Percentiles rank a stretch among this genome's conserved stretches.
phyloP scores from a whole-genome alignment of 2,113 vertebrate genomes.

The Melozone crissalis region DNA sequence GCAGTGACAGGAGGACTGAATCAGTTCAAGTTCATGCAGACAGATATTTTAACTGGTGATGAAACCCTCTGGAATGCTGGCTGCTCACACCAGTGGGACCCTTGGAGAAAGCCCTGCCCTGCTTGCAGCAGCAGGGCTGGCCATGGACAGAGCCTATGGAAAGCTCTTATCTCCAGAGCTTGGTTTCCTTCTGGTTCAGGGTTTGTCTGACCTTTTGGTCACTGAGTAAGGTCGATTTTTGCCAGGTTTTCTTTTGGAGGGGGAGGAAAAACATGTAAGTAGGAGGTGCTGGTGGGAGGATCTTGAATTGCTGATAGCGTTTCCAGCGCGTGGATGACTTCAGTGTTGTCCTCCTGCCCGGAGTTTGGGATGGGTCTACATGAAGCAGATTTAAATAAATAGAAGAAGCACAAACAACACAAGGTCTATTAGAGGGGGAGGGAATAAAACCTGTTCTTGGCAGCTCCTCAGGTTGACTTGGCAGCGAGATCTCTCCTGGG shows the following conservation, averaged over 20 bases:
- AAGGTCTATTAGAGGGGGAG: neutral
- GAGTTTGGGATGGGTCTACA: slow-evolving; percentile 53
- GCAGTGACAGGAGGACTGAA: neutral
- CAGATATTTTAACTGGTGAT: neutral
- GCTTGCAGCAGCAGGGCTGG: neutral
- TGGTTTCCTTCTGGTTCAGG: slow-evolving; percentile 32
- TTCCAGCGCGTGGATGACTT: neutral
- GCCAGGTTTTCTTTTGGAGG: neutral
- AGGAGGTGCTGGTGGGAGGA: slow-evolving; percentile 41
- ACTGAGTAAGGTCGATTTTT: neutral
- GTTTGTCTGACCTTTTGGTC: slow-evolving; percentile 48
- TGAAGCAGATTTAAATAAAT: slow-evolving; percentile 27
- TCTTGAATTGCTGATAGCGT: neutral
- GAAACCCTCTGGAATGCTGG: neutral
- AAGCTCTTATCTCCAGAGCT: slow-evolving; percentile 33
- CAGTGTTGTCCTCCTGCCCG: neutral
- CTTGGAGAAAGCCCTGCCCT: neutral
- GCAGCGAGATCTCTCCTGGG: neutral
- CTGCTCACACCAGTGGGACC: neutral
- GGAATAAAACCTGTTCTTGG: neutral
- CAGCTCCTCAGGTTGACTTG: neutral
- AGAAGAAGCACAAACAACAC: neutral
- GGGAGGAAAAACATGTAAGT: neutral
- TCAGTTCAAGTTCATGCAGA: neutral
- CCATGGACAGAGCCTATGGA: rapidly evolving